phyloP scores from a whole-genome alignment of 1,140 invertebrate genomes.

The Caenorhabditis brenneri region DNA sequence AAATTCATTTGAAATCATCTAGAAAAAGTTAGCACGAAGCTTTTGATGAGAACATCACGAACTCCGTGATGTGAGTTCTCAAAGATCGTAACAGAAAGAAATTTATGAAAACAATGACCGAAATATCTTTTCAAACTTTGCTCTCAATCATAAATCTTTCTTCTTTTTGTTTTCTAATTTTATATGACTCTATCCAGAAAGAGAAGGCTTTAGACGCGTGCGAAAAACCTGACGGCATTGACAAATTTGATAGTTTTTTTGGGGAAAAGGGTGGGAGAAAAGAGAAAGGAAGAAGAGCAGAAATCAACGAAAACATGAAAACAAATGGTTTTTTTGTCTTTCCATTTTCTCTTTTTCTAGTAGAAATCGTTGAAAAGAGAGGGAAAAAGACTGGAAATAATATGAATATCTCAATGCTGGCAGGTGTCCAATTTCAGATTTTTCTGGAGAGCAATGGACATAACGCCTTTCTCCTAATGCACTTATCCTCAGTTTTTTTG shows the following conservation, averaged over 20 bases:
- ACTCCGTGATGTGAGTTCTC: no score
- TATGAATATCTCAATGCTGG: neutral
- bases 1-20: no score
- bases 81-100: no score
- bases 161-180: neutral
- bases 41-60: no score
- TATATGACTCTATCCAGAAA: neutral
- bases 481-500: neutral
- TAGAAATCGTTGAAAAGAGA: neutral
- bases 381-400: neutral
- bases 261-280: neutral
- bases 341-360: no score
- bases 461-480: neutral
- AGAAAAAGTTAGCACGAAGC: no score
- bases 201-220: neutral
- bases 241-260: slow-evolving; percentile 5
- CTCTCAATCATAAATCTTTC: neutral
- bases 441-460: neutral
- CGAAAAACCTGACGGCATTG: neutral
- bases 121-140: no score
- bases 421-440: slow-evolving; percentile 35
- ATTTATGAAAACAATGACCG: no score
- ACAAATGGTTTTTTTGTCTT: neutral
- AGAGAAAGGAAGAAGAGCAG: neutral
- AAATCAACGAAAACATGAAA: neutral